These are phyloP conservation scores for Dendropsophus ebraccatus DNA, from an alignment of 2,113 vertebrate species.

Conservation along the genomic window DNA sequence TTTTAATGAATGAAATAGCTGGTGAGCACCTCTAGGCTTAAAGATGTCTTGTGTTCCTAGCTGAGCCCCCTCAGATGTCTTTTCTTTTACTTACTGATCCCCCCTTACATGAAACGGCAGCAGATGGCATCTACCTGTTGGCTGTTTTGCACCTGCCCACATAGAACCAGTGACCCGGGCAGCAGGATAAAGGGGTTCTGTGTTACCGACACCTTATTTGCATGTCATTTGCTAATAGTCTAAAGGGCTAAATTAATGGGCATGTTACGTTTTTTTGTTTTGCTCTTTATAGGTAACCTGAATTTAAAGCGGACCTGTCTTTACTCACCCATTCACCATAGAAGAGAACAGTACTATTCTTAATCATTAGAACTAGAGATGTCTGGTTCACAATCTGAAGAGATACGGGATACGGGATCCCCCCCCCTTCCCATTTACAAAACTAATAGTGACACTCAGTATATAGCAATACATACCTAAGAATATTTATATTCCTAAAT, in stretches of 20 bases:
- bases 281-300: background rate
- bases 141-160: background rate
- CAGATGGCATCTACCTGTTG: conserved; percentile 11
- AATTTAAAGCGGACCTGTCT: background rate
- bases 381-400: too few relatives aligned
- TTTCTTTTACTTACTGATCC: background rate
- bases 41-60: background rate
- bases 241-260: conserved; percentile 4
- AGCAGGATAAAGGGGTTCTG: background rate
- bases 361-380: too few relatives aligned
- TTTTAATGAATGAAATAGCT: conserved; percentile 36
- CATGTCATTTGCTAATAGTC: conserved; percentile 30
- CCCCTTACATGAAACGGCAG: conserved; percentile 20
- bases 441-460: too few relatives aligned
- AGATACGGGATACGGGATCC: too few relatives aligned
- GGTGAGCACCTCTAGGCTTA: background rate
- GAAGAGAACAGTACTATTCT: too few relatives aligned
- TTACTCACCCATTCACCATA: background rate
- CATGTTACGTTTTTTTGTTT: background rate
- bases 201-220: background rate
- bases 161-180: background rate
- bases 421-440: too few relatives aligned
- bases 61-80: background rate
- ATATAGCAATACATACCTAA: too few relatives aligned
- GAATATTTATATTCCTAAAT: too few relatives aligned